Base-by-base conservation (phyloP, 1,140 invertebrate genomes). In the Sycophila sp. region DNA sequence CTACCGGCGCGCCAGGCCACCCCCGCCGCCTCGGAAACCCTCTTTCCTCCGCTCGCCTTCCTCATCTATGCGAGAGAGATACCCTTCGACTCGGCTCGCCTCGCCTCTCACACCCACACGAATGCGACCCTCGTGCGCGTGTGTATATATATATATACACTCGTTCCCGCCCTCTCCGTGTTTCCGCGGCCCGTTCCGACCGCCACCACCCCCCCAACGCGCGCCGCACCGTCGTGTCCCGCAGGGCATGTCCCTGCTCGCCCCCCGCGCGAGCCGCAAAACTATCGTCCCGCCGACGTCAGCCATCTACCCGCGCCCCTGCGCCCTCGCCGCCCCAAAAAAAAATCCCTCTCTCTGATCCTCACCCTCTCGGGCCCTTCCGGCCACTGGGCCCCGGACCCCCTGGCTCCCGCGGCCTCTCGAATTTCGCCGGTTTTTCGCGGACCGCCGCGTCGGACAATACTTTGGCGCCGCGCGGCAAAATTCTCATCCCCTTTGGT, bases 401-500 rank as follows among this genome's bases (percentile, higher is more conserved):
- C n/a, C 15, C 1, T 4, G 28, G 3, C 28, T 34, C 24, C 17
- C 17, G 1, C 34, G 24, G 10, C n/a, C 11, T 11, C 7, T 2
- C 8, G 38, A 24, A 56, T 67, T 65, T 53, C 26, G 5, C 0
- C 2, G 38, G n/a, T 76, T 77, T 80, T 80, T 75, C 47, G 2
- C 40, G 55, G 19, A 4, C 36, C 30, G n/a, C 34, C 62, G 66
- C 74, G 45, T 19, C 67, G 69, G 83, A 78, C 83, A 85, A 81
- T 85, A 83, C 71, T 83, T 85, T 72, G 22, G 19, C 83, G n/a
- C 71, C 22, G 32, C 67, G 66, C 47, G 76, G 76, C 19, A 78
- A 83, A 84, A 80, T 81, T 81, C 85, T 80, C 83, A 85, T 83
- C 85, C 85, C 85, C 83, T 83, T 85, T 82, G 80, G 83, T 85